Percentiles rank a stretch among this genome's conserved stretches.
Conservation (phyloP, 1,140 invertebrate species). For the Leptopilina boulardi region DNA sequence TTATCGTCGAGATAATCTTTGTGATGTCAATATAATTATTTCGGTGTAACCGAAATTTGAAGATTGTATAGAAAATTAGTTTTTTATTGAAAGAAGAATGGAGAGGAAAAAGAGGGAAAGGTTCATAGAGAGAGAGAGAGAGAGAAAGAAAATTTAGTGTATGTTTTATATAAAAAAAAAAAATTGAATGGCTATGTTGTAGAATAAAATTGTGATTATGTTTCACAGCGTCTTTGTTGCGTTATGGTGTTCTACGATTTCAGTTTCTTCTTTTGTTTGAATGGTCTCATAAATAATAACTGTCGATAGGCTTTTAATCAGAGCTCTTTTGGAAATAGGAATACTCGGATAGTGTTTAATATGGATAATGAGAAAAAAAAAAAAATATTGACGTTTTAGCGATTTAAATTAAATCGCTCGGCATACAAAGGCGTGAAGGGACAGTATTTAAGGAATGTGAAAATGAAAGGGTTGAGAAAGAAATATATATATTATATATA, state of each 20-base stretch:
- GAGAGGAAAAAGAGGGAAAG: background rate
- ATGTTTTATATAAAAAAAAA: constrained; percentile 10
- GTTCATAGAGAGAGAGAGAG: background rate
- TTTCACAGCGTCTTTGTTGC: background rate
- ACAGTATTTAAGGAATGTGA: background rate
- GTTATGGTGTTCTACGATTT: constrained; percentile 35
- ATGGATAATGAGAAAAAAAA: no score
- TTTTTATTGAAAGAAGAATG: constrained; percentile 4
- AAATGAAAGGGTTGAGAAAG: background rate
- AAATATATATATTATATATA: constrained; percentile 31
- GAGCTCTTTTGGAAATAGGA: constrained; percentile 30
- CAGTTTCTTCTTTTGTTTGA: constrained; percentile 53
- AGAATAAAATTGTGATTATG: constrained; percentile 22
- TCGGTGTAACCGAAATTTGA: background rate
- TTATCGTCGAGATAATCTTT: constrained; percentile 21
- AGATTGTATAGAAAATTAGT: background rate
- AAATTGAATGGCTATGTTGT: background rate
- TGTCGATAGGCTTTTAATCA: constrained; percentile 50
- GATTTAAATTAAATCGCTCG: constrained; percentile 13
- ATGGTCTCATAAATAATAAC: constrained; percentile 51
- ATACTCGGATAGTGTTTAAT: constrained; percentile 24
- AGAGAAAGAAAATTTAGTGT: background rate
- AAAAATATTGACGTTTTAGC: constrained; percentile 20
- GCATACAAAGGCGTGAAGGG: constrained; percentile 27
- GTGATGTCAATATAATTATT: constrained; percentile 21